A percentile compares a stretch with the other conserved stretches of the same genome.
Evolutionary conservation across 2,113 vertebrate genomes (phyloP).

Genomic region (Laterallus jamaicensis): DNA sequence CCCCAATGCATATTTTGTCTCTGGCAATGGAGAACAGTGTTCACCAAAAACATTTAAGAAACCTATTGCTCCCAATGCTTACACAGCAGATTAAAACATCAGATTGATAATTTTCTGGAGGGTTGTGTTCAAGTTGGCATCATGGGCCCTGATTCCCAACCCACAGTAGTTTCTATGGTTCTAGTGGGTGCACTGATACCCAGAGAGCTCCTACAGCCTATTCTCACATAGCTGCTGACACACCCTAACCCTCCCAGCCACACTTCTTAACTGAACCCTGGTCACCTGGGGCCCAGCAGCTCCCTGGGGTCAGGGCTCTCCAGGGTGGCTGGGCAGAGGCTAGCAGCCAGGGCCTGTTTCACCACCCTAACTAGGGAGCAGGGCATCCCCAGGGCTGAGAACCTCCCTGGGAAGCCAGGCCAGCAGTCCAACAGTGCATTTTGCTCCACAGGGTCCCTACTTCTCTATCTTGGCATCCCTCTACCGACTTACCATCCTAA

Average conservation of each 20-base stretch:
- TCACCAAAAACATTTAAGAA: neutral
- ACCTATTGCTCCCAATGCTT: neutral
- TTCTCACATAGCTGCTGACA: neutral
- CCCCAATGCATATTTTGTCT: fast-evolving
- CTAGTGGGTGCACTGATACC: fast-evolving
- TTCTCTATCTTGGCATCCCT: neutral
- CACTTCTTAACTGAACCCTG: neutral
- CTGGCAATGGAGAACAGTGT: neutral
- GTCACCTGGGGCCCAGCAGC: fast-evolving
- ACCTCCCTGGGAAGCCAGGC: neutral
- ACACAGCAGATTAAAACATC: neutral
- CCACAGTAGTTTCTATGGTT: neutral
- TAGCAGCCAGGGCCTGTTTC: too few species aligned
- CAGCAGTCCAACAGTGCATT: fast-evolving
- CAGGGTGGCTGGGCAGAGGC: too few species aligned
- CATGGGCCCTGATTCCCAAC: fast-evolving
- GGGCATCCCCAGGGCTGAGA: neutral
- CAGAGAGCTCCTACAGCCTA: neutral
- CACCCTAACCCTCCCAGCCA: fast-evolving
- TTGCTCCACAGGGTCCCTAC: neutral
- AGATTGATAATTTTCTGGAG: too few species aligned
- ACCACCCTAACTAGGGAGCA: neutral
- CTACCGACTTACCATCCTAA: fast-evolving
- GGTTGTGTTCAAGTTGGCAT: neutral
- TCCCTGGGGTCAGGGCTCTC: neutral